Conservation (phyloP, 2,888 invertebrate genomes). For the Hirtodrosophila cameraria region DNA sequence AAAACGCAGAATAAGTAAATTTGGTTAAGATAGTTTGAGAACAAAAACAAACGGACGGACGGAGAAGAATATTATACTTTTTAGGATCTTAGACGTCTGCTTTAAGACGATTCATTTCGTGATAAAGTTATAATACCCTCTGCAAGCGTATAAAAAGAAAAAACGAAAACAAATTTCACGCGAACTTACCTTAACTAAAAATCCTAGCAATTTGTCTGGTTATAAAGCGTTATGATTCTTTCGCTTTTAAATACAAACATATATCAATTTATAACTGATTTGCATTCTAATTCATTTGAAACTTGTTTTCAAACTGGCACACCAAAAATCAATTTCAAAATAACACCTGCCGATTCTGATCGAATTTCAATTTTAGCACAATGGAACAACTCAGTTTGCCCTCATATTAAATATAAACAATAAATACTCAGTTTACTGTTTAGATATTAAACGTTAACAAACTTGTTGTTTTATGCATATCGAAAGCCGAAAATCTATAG, state of each 20-base stretch:
- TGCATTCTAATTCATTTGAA: slow-evolving; percentile 56
- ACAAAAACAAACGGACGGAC: no score
- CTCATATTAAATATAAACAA: slow-evolving; percentile 21
- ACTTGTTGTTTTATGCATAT: slow-evolving; percentile 34
- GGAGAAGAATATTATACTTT: no score
- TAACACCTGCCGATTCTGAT: slow-evolving; percentile 35
- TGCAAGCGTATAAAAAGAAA: no score
- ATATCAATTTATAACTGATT: slow-evolving; percentile 39
- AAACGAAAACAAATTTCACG: slow-evolving; percentile 61
- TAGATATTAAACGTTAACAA: slow-evolving; percentile 30
- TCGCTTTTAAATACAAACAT: slow-evolving; percentile 29
- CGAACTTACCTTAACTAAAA: slow-evolving; percentile 79
- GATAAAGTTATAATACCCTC: no score
- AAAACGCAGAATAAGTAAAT: no score
- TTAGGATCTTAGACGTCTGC: no score
- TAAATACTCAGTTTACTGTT: slow-evolving; percentile 18
- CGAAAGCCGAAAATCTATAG: slow-evolving; percentile 30
- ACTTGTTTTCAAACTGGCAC: slow-evolving; percentile 47
- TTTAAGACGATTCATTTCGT: no score
- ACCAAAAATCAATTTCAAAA: background rate
- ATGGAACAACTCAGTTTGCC: slow-evolving; percentile 37
- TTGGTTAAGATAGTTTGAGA: no score
- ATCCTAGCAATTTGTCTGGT: slow-evolving; percentile 61
- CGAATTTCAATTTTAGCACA: slow-evolving; percentile 44
- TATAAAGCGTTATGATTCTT: slow-evolving; percentile 45